Base-by-base conservation (phyloP, 2,888 invertebrate species). In the Spialia ferax region DNA sequence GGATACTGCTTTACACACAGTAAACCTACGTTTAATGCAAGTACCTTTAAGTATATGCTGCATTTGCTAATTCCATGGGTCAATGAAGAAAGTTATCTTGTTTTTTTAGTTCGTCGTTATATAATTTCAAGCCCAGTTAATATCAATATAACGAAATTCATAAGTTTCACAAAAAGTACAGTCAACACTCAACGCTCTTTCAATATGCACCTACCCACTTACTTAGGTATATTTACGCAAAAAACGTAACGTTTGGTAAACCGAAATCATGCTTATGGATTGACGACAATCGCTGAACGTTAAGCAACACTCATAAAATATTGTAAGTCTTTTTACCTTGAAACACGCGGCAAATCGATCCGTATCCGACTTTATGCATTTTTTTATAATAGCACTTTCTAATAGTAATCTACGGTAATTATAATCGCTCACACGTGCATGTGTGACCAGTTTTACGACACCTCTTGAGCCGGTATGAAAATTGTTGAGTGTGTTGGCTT, bases 1-100 rank as follows among this genome's bases (percentile, higher is more conserved):
- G 84, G 88, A 86, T 87, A 81, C 80, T 76, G 78, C 75, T 77
- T 76, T 76, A 74, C 73, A 65, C 65, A 54, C 59, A 54, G 52
- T 52, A 38, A n/a, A 52, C 48, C 59, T 52, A 59, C 52, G 50
- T 38, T 52, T 29, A 52, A 60, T 59, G 26, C 42, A 65, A 52
- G 50, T 50, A 57, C 32, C 23, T 35, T 65, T 23, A 60, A 60
- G 32, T 65, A 8, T 59, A 11, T 59, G 22, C 57, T 38, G 8
- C 13, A 38, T 57, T 65, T 57, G 45, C 35, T n/a, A 15, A 26
- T 38, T 38, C 11, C 57, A 59, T 55, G 8, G 55, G 64, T 55
- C 35, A 50, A 32, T 48, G 23, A 29, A 59, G 65, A 59, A 65
- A 65, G 65, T 52, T 50, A 23, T 65, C 23, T 38, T 26, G 3